Percentiles rank a stretch among this genome's conserved stretches.
phyloP scores from a whole-genome alignment of 2,113 vertebrate genomes.

The Saguinus imperator region DNA sequence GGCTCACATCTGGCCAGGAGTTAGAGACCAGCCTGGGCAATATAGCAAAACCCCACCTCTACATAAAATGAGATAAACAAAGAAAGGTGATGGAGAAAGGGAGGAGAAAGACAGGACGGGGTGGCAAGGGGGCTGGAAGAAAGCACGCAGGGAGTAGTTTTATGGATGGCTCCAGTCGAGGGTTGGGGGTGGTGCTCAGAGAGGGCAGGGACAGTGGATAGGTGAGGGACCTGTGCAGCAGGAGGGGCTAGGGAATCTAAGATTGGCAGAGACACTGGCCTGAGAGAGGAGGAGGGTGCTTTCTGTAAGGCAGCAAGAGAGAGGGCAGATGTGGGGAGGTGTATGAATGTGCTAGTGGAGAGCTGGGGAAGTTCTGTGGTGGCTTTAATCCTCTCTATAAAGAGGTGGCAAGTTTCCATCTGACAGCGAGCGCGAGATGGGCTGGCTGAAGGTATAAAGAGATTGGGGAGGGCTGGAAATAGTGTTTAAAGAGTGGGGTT shows the following conservation, averaged over 20 bases:
- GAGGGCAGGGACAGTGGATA: neutral
- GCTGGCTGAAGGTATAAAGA: neutral
- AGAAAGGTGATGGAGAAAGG: neutral
- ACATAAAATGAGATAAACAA: too few species aligned
- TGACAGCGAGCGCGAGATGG: neutral
- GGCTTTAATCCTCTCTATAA: neutral
- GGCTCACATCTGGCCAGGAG: too few species aligned
- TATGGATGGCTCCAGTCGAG: neutral
- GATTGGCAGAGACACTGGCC: neutral
- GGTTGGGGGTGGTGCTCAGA: neutral
- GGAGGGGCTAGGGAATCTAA: neutral
- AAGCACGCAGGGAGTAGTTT: neutral
- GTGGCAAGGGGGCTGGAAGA: neutral
- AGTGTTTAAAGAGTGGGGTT: neutral
- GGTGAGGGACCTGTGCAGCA: neutral
- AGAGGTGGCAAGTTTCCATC: neutral
- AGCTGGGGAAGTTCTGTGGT: neutral
- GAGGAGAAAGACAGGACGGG: neutral
- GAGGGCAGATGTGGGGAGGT: neutral
- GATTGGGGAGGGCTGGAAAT: neutral
- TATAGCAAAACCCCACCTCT: too few species aligned
- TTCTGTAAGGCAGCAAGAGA: neutral
- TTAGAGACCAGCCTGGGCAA: too few species aligned
- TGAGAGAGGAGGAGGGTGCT: neutral
- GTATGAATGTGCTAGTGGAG: neutral